Evolutionary conservation across 2,888 invertebrate genomes (phyloP), one percentile per base, ranked within the genome.

Genomic region (Philereme vetulata): DNA sequence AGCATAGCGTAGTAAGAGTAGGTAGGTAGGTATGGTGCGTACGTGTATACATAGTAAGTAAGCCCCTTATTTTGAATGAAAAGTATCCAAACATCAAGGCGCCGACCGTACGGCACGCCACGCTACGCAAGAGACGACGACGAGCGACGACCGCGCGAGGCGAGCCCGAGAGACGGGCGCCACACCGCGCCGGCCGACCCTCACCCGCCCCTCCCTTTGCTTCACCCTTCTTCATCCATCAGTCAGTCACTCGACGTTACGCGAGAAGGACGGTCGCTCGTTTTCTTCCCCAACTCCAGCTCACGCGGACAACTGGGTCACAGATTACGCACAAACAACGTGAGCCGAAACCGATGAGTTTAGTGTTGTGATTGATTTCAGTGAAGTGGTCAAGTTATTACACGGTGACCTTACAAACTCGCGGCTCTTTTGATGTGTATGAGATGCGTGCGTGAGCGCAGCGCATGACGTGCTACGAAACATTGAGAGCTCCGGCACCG

Each of bases 401-500:
- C 64, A 71, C 75, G 70, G 83, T 88, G 85, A 72, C 78, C 75
- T 80, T 79, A 82, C 73, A 82, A 81, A 80, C 72, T 76, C 81
- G 89, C 90, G 90, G 91, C 79, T 80, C 86, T 84, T 90, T 91
- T 90, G 90, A 90, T 85, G 89, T 90, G 82, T 85, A 82, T 78
- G 90, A 86, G 90, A 91, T 92, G 91, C 86, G 89, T 91, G 91
- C 92, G 92, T 92, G 91, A 92, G 92, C 91, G 91, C 91, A 91
- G 90, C 90, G 91, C 88, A 93, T 93, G 93, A 93, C 92, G 91
- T 92, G 92, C 91, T 93, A 93, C 92, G 93, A 92, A 88, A 90
- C 91, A 86, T 81, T 92, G 86, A 91, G 90, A 90, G 83, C 89
- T 87, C 85, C 92, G 91, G 92, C 92, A 90, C 86, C 91, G 85